Conservation (phyloP, 2,888 invertebrate genomes). For the Heliconius charithonia region DNA sequence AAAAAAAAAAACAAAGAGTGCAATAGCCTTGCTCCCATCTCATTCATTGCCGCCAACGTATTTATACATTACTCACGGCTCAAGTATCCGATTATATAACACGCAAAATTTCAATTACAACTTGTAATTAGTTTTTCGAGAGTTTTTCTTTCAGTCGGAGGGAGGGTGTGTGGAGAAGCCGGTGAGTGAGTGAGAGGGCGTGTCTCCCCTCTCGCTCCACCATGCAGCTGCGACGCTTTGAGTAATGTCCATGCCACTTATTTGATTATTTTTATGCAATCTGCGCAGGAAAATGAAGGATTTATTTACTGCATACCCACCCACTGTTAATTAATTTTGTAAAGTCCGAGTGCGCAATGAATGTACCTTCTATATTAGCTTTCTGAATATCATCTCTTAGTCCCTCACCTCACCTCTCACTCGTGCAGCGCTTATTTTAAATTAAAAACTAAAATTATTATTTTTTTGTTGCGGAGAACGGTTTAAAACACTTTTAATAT, state of each 20-base stretch:
- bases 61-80: slow-evolving; percentile 84
- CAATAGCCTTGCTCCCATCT: slow-evolving; percentile 29
- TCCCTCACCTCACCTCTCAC: background rate
- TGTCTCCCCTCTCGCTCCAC: slow-evolving; percentile 55
- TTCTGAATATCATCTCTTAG: slow-evolving; percentile 44
- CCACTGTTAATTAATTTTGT: slow-evolving; percentile 77
- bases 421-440: background rate
- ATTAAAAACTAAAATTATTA: background rate
- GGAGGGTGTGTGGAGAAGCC: slow-evolving; percentile 73
- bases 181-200: slow-evolving; percentile 61
- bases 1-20: background rate
- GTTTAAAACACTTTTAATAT: no score
- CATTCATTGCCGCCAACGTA: slow-evolving; percentile 79
- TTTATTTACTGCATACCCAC: slow-evolving; percentile 72
- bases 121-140: slow-evolving; percentile 85
- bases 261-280: slow-evolving; percentile 84
- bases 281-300: slow-evolving; percentile 78
- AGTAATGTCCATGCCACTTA: slow-evolving; percentile 81
- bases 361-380: slow-evolving; percentile 45
- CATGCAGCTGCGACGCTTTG: slow-evolving; percentile 70
- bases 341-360: slow-evolving; percentile 49
- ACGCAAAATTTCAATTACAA: slow-evolving; percentile 86
- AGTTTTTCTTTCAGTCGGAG: slow-evolving; percentile 83
- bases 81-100: slow-evolving; percentile 85
- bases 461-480: no score